Evolutionary conservation across 2,113 vertebrate species (phyloP).

Genomic region (Scolopax mira): DNA sequence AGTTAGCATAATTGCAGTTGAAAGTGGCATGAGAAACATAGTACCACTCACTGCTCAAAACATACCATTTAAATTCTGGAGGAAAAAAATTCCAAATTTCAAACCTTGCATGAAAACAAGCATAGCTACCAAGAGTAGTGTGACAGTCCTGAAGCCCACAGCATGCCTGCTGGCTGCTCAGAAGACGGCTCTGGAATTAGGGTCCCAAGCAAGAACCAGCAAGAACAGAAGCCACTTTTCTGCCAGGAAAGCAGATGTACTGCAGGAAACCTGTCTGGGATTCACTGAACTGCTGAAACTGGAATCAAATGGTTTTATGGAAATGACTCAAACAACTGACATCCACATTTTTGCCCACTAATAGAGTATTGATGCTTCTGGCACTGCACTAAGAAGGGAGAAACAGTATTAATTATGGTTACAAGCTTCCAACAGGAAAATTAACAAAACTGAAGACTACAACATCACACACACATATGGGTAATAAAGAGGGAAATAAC

Average conservation of each 20-base stretch:
- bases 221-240: background rate
- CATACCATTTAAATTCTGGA: background rate
- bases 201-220: background rate
- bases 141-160: background rate
- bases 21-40: background rate
- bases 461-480: background rate
- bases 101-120: background rate
- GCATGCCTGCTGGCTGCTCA: background rate
- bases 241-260: background rate
- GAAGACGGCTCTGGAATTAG: background rate
- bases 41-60: background rate
- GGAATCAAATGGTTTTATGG: background rate
- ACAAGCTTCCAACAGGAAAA: background rate
- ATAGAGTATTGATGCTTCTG: background rate
- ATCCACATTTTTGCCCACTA: background rate
- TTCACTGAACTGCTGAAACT: background rate
- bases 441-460: background rate
- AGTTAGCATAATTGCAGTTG: background rate
- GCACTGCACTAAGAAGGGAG: background rate
- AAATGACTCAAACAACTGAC: background rate
- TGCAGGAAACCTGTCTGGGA: background rate
- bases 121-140: background rate
- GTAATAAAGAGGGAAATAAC: background rate
- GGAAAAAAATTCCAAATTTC: background rate
- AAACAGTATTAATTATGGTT: background rate